Evolutionary conservation across 2,888 invertebrate genomes (phyloP).

Genomic region (Julus scandinavius): DNA sequence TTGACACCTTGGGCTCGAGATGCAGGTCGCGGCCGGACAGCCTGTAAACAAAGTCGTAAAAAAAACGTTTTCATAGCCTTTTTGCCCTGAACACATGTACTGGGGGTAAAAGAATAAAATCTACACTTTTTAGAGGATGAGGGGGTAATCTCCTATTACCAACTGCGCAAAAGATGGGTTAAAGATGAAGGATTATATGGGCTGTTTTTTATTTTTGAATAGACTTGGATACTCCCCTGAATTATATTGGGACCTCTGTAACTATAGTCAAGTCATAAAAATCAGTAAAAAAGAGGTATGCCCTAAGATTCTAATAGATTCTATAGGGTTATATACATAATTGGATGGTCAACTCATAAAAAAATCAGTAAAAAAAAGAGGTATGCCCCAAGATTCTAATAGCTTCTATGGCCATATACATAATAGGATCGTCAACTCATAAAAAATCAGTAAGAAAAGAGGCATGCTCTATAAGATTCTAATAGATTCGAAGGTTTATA

Average conservation of each 20-base stretch:
- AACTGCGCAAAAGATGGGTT: background rate
- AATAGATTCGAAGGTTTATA: no score
- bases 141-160: background rate
- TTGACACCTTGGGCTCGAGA: constrained; percentile 36
- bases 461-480: no score
- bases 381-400: no score
- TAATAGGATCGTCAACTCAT: no score
- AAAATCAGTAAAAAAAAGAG: no score
- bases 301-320: no score
- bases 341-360: no score
- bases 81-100: background rate
- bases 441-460: no score
- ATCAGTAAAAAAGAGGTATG: no score
- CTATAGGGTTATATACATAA: no score
- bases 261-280: no score
- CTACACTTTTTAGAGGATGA: background rate
- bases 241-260: background rate
- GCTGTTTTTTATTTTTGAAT: background rate
- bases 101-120: constrained; percentile 25
- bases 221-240: background rate
- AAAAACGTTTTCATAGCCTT: background rate
- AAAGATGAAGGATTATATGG: constrained; percentile 7
- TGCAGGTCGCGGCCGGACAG: constrained; percentile 11
- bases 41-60: constrained; percentile 43
- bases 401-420: no score